Conservation (phyloP, 2,888 invertebrate species). For the Petrolisthes cinctipes region DNA sequence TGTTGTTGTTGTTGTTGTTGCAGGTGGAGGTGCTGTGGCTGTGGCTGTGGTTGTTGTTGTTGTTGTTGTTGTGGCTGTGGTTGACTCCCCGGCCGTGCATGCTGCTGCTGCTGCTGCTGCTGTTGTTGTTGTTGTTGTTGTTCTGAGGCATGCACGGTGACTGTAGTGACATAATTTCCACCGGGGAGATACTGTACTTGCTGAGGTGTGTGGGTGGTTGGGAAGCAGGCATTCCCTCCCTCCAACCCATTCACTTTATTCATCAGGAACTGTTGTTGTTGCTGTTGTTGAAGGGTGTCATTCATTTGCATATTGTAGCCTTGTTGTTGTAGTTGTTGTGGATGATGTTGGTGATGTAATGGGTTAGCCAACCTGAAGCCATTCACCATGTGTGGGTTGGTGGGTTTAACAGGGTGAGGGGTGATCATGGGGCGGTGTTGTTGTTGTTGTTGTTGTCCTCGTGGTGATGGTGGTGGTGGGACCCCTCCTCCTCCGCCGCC, state of each 20-base stretch:
- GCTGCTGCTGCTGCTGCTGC: not conserved
- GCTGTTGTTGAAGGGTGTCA: slow-evolving; percentile 45
- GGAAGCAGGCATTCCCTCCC: slow-evolving; percentile 47
- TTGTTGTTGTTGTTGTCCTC: not conserved
- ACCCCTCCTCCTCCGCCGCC: slow-evolving; percentile 38
- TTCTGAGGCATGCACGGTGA: slow-evolving; percentile 51
- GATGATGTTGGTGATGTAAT: slow-evolving; percentile 42
- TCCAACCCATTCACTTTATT: slow-evolving; percentile 54
- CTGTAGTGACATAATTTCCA: slow-evolving; percentile 55
- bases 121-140: slow-evolving; percentile 37
- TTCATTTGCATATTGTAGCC: slow-evolving; percentile 48
- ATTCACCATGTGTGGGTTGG: slow-evolving; percentile 58
- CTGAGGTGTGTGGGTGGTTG: slow-evolving; percentile 44
- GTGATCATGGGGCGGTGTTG: slow-evolving; percentile 56
- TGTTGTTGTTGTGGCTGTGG: slow-evolving; percentile 27
- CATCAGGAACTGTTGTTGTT: slow-evolving; percentile 49
- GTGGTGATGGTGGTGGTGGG: slow-evolving; percentile 1
- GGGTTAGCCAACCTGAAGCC: slow-evolving; percentile 52
- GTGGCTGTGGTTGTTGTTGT: slow-evolving; percentile 17
- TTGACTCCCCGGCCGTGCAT: not conserved
- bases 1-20: slow-evolving; percentile 22
- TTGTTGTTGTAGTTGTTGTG: slow-evolving; percentile 28
- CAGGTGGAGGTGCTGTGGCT: slow-evolving; percentile 23
- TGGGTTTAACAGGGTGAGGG: slow-evolving; percentile 56
- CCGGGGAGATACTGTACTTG: slow-evolving; percentile 55